phyloP scores from a whole-genome alignment of 2,888 invertebrate species.

The Melipona beecheii region DNA sequence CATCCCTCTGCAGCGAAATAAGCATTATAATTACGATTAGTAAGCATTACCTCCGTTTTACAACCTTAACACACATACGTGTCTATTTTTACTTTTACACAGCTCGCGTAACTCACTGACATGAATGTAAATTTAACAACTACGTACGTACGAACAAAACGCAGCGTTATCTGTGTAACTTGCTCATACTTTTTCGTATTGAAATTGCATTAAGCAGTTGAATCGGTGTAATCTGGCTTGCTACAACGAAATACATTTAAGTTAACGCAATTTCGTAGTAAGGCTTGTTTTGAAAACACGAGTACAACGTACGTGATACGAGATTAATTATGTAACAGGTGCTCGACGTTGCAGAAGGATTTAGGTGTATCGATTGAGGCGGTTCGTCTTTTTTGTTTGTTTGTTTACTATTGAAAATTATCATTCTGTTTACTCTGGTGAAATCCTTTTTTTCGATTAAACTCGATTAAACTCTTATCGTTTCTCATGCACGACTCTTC shows the following conservation, averaged over 20 bases:
- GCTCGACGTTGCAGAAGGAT: neutral
- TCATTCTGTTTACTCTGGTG: neutral
- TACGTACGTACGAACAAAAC: neutral
- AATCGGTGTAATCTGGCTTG: accelerated
- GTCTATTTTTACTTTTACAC: neutral
- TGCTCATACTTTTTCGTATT: neutral
- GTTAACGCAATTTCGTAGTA: neutral
- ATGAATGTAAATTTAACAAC: neutral
- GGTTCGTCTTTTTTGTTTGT: neutral
- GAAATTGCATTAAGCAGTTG: neutral
- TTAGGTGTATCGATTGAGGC: neutral
- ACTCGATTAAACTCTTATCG: neutral
- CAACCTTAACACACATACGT: neutral
- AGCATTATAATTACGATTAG: neutral
- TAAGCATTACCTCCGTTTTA: neutral
- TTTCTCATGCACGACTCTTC: neutral
- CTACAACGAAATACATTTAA: neutral
- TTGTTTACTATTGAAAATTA: conserved; percentile 20
- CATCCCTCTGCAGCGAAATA: neutral
- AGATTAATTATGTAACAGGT: conserved; percentile 5
- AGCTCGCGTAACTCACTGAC: neutral
- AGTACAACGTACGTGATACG: neutral
- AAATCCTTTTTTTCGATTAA: neutral
- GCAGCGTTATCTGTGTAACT: neutral
- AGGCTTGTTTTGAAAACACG: conserved; percentile 3